These are phyloP conservation scores for Phalacrocorax aristotelis DNA, from an alignment of 2,113 vertebrate genomes.

Conservation along the genomic window DNA sequence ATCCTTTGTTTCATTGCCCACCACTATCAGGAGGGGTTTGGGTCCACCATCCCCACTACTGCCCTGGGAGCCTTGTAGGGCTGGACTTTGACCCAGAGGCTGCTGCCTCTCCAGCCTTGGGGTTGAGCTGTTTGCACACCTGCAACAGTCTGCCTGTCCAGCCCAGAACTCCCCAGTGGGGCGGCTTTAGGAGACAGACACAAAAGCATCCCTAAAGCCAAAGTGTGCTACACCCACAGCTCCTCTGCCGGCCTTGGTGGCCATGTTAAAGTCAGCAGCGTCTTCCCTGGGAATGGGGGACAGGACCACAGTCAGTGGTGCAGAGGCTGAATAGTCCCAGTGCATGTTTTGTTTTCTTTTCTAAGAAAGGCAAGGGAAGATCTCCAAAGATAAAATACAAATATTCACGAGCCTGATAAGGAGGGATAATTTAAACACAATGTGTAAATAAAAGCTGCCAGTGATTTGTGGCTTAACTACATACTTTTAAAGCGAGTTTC, in stretches of 20 bases:
- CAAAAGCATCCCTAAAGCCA: not conserved
- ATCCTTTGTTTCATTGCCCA: not conserved
- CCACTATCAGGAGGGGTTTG: not conserved
- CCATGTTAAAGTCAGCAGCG: fast-evolving
- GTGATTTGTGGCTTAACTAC: not conserved
- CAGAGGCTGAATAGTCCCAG: not conserved
- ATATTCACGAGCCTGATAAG: not conserved
- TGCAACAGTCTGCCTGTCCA: not conserved
- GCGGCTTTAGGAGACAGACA: not conserved
- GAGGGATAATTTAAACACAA: not conserved
- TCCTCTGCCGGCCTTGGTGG: fast-evolving
- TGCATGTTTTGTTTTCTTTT: not conserved
- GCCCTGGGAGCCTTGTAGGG: not conserved
- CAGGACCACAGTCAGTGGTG: not conserved
- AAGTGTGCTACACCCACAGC: not conserved
- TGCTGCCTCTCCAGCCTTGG: not conserved
- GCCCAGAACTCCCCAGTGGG: not conserved
- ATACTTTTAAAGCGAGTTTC: not conserved
- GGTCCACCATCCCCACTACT: not conserved
- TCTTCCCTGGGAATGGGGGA: not conserved
- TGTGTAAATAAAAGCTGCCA: not conserved
- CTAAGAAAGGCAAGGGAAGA: not conserved
- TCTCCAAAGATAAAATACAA: not conserved
- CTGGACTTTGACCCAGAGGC: fast-evolving
- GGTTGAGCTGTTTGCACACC: not conserved